Base-by-base conservation (phyloP, 1,140 invertebrate species). In the Lysiphlebus fabarum region DNA sequence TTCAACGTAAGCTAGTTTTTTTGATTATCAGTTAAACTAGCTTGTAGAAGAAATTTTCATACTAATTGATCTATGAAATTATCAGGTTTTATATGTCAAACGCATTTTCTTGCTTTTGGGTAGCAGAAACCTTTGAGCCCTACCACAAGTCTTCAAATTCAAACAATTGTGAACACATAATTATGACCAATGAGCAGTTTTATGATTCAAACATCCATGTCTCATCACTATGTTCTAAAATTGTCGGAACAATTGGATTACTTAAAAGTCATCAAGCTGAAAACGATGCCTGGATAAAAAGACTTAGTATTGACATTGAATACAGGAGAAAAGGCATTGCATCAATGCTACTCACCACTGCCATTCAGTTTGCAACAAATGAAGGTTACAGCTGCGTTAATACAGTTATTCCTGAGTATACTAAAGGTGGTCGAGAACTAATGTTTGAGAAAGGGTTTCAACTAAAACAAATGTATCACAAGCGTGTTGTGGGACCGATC, bases 401-500 rank as follows among this genome's bases (percentile, higher is more conserved):
- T 62, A 68, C 76, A 11, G 75, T 80, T 1, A 79, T 80, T 12
- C 82, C 83, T 0, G 82, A 85, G 63, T 81, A 83, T 59, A 81
- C 80, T 17, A 73, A 81, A 38, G 74, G 68, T 57, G 82, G 78
- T 34, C 68, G 76, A 59, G 77, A 77, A 62, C 62, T 84, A 10
- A 83, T 80, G 58, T 63, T 80, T n/a, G 82, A 80, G 40, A 80
- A 77, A 56, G 82, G 80, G 11, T 85, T 85, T 62, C 79, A 83
- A 61, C 66, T 82, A 2, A 75, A 79, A 58, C 78, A 81, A 65
- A 78, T 83, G 70, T 83, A 83, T 59, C 76, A 82, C 49, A 81
- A 79, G 56, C 70, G 69, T 8, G 66, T 82, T 14, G n/a, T 83
- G 7, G 77, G 79, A 6, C 68, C 71, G 6, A 36, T 81, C 6